Base-by-base conservation (phyloP, 2,888 invertebrate species). In the Aquatica leii region DNA sequence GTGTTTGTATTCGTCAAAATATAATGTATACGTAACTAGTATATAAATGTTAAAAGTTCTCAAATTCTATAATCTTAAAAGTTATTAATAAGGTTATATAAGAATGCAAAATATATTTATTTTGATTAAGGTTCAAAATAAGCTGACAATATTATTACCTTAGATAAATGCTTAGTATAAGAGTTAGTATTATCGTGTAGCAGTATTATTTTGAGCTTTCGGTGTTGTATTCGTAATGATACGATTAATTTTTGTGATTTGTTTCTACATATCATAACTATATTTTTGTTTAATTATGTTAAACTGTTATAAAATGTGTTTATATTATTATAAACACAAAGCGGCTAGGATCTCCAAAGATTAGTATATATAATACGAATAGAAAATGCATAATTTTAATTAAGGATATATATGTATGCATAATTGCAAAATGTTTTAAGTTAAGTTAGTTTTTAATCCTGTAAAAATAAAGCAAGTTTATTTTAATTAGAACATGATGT, bases 321-420 rank as follows among this genome's bases (percentile, higher is more conserved):
- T 60, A 17, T 14, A 59, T 12, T 21, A 43, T 56, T 57, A 60
- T 56, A 61, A 60, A 49, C 20, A 12, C n/a, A 24, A 15, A 52
- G 56, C 60, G 46, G 65, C 65, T 60, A 65, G 65, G 53, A 31
- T 56, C 34, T 31, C 59, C 59, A 60, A 65, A 65, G 65, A 65
- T 60, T 57, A 63, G 58, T 11, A 53, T n/a, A 40, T 53, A 59
- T 34, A 37, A 43, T 20, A 15, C n/a, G n/a, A n/a, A n/a, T n/a
- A n/a, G n/a, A n/a, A n/a, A n/a, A n/a, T n/a, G n/a, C n/a, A n/a
- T n/a, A n/a, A n/a, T n/a, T n/a, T n/a, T n/a, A n/a, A n/a, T n/a
- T n/a, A n/a, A n/a, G n/a, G n/a, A n/a, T n/a, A n/a, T n/a, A n/a
- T n/a, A n/a, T n/a, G n/a, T n/a, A n/a, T n/a, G n/a, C n/a, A n/a